These are phyloP conservation scores for Caenorhabditis elegans DNA, from an alignment of 1,140 invertebrate genomes.

Conservation along the genomic window WBcel235 BX284604.4:7383501-7384000, in stretches of 20 bases:
- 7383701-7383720: neutral
- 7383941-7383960: neutral
- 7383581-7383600: slow-evolving; percentile 33
- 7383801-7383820: slow-evolving; percentile 5
- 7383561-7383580: slow-evolving; percentile 15
- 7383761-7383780: neutral
- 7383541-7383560: slow-evolving; percentile 42
- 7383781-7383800: neutral
- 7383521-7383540: slow-evolving; percentile 46
- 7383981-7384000: neutral
- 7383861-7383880: neutral
- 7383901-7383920: neutral
- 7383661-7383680: neutral
- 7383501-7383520: slow-evolving; percentile 44
- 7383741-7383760: slow-evolving; percentile 13
- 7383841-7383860: neutral
- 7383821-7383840: neutral
- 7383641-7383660: slow-evolving; percentile 6
- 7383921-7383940: neutral
- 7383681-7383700: too few relatives aligned
- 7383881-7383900: slow-evolving; percentile 8
- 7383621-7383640: slow-evolving; percentile 4
- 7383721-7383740: slow-evolving; percentile 15
- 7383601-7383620: slow-evolving; percentile 17
- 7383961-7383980: neutral